Evolutionary conservation across 2,888 invertebrate genomes (phyloP).

Genomic region (Cylloceria caligata): DNA sequence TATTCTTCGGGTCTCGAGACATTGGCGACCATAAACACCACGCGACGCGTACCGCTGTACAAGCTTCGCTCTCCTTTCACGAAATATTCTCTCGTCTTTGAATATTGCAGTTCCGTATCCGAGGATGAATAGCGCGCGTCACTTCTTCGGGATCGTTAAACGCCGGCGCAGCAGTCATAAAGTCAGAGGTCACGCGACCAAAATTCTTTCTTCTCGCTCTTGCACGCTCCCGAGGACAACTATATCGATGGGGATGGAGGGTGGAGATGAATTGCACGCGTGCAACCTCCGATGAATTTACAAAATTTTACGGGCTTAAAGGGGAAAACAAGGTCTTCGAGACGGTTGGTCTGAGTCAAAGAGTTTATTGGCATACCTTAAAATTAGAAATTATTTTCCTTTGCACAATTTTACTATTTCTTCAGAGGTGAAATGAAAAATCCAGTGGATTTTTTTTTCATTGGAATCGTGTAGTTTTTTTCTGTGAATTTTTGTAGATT

Average conservation of each 20-base stretch:
- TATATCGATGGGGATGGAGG: not conserved
- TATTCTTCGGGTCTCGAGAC: slow-evolving; percentile 21
- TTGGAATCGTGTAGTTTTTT: too few relatives aligned
- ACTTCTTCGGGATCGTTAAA: slow-evolving; percentile 10
- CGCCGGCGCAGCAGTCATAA: slow-evolving; percentile 1
- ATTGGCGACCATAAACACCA: slow-evolving; percentile 62
- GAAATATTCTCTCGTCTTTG: not conserved
- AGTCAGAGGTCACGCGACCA: slow-evolving; percentile 50
- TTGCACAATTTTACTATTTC: not conserved
- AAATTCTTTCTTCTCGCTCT: not conserved
- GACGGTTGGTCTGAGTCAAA: not conserved
- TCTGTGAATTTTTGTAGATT: too few relatives aligned
- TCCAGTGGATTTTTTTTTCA: too few relatives aligned
- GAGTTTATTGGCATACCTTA: not conserved
- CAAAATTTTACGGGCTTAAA: not conserved
- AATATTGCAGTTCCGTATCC: slow-evolving; percentile 21
- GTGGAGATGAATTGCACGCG: not conserved
- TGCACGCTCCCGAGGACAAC: not conserved
- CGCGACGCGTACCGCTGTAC: slow-evolving; percentile 54
- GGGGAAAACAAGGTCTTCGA: not conserved
- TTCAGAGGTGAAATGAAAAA: too few relatives aligned
- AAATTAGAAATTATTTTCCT: not conserved
- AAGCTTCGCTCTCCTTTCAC: slow-evolving; percentile 50
- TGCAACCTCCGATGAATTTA: not conserved
- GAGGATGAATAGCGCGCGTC: not conserved